Percentiles rank a stretch among this genome's conserved stretches.
Conservation (phyloP, 2,797 vertebrate genomes). For the Scarus forsteni region DNA sequence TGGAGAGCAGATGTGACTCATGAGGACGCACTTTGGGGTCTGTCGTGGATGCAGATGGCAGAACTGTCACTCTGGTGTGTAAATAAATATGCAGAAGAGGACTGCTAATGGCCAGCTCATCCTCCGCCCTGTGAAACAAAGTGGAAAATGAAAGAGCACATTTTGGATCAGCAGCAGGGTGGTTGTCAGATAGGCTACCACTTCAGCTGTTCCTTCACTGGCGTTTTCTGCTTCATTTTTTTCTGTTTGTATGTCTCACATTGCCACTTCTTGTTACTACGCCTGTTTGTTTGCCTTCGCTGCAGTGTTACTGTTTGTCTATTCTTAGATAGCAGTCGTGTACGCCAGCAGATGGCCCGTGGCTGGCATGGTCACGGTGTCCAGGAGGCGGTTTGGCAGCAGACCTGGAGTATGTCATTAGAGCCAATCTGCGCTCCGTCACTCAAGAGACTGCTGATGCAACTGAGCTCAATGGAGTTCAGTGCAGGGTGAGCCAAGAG, state of each 20-base stretch:
- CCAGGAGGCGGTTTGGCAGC: conserved; percentile 42
- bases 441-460: conserved; percentile 25
- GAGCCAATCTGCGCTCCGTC: conserved; percentile 47
- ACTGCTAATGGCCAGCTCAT: conserved; percentile 9
- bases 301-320: conserved; percentile 24
- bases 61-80: conserved; percentile 18
- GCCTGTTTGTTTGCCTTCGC: conserved; percentile 13
- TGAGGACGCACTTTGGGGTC: conserved; percentile 14
- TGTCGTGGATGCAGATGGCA: conserved; percentile 29
- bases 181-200: conserved; percentile 1
- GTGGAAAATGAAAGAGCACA: conserved; percentile 12
- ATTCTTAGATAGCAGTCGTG: conserved; percentile 39
- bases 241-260: neutral
- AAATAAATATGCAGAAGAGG: neutral
- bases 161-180: conserved; percentile 5
- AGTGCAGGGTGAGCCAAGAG: conserved; percentile 25
- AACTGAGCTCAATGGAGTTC: neutral
- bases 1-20: conserved; percentile 36
- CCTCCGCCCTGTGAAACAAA: neutral
- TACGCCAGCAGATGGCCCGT: conserved; percentile 43
- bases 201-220: neutral
- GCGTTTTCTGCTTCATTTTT: neutral
- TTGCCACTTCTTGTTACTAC: conserved; percentile 16
- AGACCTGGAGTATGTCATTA: conserved; percentile 47
- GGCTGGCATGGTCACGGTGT: conserved; percentile 26